Evolutionary conservation across 35 echinoderm and acorn worm species (phyloP).

Genomic region (Lytechinus pictus): DNA sequence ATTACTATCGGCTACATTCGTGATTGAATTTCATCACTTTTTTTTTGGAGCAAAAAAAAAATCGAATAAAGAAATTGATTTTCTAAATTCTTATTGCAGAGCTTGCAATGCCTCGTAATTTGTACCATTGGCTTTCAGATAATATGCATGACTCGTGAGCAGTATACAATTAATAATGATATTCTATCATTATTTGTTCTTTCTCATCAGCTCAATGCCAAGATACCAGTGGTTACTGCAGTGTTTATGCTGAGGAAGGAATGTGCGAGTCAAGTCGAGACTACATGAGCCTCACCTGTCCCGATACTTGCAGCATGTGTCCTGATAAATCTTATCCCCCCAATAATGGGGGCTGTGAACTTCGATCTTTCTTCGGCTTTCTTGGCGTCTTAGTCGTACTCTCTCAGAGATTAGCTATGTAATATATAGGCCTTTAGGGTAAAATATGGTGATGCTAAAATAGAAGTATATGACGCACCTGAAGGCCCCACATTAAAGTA

Average conservation of each 20-base stretch:
- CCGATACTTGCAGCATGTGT: neutral
- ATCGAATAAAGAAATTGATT: no score
- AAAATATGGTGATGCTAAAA: no score
- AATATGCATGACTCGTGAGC: no score
- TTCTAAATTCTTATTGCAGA: no score
- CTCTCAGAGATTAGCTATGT: neutral
- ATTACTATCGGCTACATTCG: no score
- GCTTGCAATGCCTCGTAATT: no score
- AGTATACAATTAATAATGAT: no score
- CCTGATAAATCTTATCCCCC: neutral
- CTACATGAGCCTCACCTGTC: neutral
- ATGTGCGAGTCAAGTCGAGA: neutral
- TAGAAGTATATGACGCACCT: no score
- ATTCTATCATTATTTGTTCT: neutral
- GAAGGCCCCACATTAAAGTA: no score
- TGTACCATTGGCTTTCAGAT: no score
- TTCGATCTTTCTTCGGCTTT: neutral
- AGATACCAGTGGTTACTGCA: conserved; percentile 24
- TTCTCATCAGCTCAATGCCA: conserved; percentile 34
- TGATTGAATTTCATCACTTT: no score
- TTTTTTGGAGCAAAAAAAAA: no score
- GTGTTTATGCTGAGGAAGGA: neutral
- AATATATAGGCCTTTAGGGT: neutral
- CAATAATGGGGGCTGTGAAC: neutral
- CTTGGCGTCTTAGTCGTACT: neutral